phyloP scores from a whole-genome alignment of 2,888 invertebrate genomes.

The Parelbella ahira region DNA sequence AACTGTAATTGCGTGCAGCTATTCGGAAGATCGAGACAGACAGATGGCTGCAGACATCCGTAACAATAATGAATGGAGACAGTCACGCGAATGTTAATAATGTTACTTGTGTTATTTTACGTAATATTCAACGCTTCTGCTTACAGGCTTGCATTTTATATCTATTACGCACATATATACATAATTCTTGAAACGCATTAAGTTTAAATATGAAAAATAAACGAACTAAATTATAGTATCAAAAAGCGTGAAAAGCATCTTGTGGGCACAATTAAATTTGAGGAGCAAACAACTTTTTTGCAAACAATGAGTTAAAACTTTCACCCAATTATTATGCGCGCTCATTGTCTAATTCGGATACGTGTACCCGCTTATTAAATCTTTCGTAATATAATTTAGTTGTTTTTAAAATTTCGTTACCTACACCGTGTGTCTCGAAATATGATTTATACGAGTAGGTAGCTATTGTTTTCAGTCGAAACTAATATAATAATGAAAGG shows the following conservation, averaged over 20 bases:
- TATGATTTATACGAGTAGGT: too few relatives aligned
- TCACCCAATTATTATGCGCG: constrained; percentile 18
- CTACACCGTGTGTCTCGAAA: too few relatives aligned
- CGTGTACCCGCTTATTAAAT: neutral
- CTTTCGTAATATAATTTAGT: neutral
- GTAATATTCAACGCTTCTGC: constrained; percentile 12
- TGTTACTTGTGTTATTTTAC: constrained; percentile 15
- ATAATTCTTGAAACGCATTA: too few relatives aligned
- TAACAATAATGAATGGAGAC: constrained; percentile 17
- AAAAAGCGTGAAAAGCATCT: constrained; percentile 8
- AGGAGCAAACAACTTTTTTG: constrained; percentile 8
- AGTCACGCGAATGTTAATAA: constrained; percentile 11
- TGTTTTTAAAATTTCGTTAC: too few relatives aligned
- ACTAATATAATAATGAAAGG: too few relatives aligned
- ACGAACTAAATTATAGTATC: neutral
- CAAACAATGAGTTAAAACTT: constrained; percentile 20
- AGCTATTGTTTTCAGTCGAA: too few relatives aligned
- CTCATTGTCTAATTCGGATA: constrained; percentile 12
- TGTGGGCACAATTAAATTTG: constrained; percentile 1
- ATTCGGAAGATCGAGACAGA: constrained; percentile 21
- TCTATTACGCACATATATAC: too few relatives aligned
- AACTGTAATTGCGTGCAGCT: constrained; percentile 18
- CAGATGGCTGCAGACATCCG: constrained; percentile 18
- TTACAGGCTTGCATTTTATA: too few relatives aligned
- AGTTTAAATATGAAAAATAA: too few relatives aligned